Evolutionary conservation across 53 echinoderm and acorn worm genomes (phyloP), one percentile per base, ranked within the genome.

Genomic region (Echinometra lucunter): DNA sequence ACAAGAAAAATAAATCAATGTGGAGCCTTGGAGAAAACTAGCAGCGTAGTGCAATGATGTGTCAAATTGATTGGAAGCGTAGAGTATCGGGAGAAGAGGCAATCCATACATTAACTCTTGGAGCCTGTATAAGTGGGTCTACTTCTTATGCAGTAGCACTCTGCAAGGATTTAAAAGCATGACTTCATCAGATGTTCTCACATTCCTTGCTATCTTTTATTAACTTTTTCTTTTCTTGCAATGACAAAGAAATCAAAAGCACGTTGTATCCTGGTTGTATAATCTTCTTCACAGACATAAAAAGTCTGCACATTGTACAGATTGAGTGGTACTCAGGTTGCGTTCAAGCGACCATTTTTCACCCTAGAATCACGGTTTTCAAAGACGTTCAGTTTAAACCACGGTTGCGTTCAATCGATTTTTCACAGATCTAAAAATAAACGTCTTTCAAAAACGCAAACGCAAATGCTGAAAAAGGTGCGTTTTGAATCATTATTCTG

Each of bases 41-140:
- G 38, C 47, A 45, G 44, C 44, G 40, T 81, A 45, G n/a, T 85
- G n/a, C 85, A 49, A 85, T 85, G 85, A 85, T 85, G 49, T 30
- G 85, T 49, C n/a, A 85, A 49, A 85, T 45, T 85, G 53, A 85
- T 85, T 85, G 49, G 81, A 81, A 44, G 44, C 0, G 1, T 2
- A 30, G 32, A 19, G 81, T 40, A 17, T 42, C 2, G 4, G 72
- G 37, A n/a, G n/a, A n/a, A n/a, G 21, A 81, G 81, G 44, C 81
- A 81, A 81, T 81, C 81, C 38, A 81, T 81, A 44, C 81, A 81
- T 81, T 81, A 81, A 81, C 2, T 81, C 81, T 81, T 81, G 81
- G 44, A 81, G 42, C 44, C 40, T 7, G 11, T 30, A 69, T 69
- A 34, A 81, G 81, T 38, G 81, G 23, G 23, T 81, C 40, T 38